Percentiles rank a stretch among this genome's conserved stretches.
phyloP scores from a whole-genome alignment of 1,140 invertebrate species.

The Metaphire vulgaris region DNA sequence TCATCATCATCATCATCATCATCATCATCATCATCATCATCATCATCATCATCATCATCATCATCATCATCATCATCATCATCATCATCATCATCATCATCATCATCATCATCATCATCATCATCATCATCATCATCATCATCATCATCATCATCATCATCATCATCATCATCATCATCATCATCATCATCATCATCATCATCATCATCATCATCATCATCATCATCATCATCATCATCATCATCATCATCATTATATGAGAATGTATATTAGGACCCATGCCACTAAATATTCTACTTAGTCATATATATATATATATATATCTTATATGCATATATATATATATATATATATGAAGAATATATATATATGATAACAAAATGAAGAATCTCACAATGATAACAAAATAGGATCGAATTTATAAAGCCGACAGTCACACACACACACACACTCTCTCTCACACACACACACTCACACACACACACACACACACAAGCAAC shows the following conservation, averaged over 20 bases:
- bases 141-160: conserved; percentile 21
- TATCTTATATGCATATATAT: no score
- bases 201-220: conserved; percentile 11
- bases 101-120: conserved; percentile 21
- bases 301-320: no score
- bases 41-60: conserved; percentile 24
- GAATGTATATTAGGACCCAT: no score
- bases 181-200: conserved; percentile 21
- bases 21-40: conserved; percentile 24
- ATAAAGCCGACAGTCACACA: no score
- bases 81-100: conserved; percentile 18
- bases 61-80: conserved; percentile 23
- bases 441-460: no score
- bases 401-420: no score
- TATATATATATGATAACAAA: no score
- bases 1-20: conserved; percentile 25
- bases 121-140: conserved; percentile 19
- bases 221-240: conserved; percentile 17
- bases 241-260: conserved; percentile 22
- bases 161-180: conserved; percentile 22
- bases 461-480: no score
- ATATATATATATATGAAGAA: no score
- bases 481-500: no score
- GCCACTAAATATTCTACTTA: no score
- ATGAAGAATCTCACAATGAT: no score